A percentile compares a stretch with the other conserved stretches of the same genome.
Evolutionary conservation across 2,888 invertebrate genomes (phyloP).

Genomic region (Choreutis nemorana): DNA sequence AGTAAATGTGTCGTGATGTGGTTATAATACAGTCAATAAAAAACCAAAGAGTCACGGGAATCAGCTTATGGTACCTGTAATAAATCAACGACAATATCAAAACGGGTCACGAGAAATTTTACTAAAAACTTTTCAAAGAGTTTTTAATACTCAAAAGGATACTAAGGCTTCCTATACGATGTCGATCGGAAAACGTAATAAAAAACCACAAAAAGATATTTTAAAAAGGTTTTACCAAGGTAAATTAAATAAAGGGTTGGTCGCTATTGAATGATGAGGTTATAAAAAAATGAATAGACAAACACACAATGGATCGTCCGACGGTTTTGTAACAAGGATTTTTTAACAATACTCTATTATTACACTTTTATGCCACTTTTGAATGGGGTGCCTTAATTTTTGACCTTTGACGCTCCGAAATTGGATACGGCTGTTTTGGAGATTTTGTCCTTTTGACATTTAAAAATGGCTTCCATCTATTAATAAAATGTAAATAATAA

Average conservation of each 20-base stretch:
- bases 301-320: slow-evolving; percentile 26
- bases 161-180: slow-evolving; percentile 1
- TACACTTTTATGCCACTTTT: slow-evolving; percentile 6
- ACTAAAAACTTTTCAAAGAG: not conserved
- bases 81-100: too few relatives aligned
- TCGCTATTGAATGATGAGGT: slow-evolving; percentile 18
- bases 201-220: slow-evolving; percentile 3
- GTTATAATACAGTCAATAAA: too few relatives aligned
- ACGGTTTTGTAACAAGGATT: slow-evolving; percentile 16
- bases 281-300: slow-evolving; percentile 27
- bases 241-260: slow-evolving; percentile 31
- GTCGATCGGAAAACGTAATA: not conserved
- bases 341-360: slow-evolving; percentile 28
- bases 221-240: slow-evolving; percentile 11
- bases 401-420: too few relatives aligned
- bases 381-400: slow-evolving; percentile 11
- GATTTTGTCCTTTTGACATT: too few relatives aligned
- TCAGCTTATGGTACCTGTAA: too few relatives aligned
- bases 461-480: not conserved
- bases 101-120: not conserved
- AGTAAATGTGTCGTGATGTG: too few relatives aligned
- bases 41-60: too few relatives aligned
- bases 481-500: not conserved
- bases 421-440: too few relatives aligned
- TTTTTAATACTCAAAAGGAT: not conserved